Evolutionary conservation across 2,888 invertebrate species (phyloP), one percentile per base, ranked within the genome.

Genomic region (Cheilosia urbana): DNA sequence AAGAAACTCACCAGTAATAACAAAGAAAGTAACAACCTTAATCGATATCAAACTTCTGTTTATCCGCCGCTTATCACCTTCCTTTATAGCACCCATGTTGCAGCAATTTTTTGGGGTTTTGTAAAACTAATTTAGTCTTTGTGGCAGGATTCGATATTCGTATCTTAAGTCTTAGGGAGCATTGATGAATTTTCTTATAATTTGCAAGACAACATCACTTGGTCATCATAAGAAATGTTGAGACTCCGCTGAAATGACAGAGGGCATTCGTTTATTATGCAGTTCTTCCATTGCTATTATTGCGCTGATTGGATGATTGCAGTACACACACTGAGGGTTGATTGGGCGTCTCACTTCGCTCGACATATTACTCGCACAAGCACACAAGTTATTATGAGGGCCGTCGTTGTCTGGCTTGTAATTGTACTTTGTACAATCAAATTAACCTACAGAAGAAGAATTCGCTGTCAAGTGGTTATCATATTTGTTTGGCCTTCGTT

Each of bases 11-110:
- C 96, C 96, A 90, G 96, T 96, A 88, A 96, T 96, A 90, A 96
- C 96, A 89, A 96, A 94, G 93, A 97, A 97, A 66, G 96, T 94
- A 58, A 97, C 95, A 91, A 96, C 94, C 94, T 97, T 96, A 84
- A 97, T 93, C 82, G 96, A 95, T 88, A 96, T 94, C 88, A 97
- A 93, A 92, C 95, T 96, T 89, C 93, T 93, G 91, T 96, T 96
- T 89, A 95, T 92, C 81, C 93, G 90, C 88, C 93, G 93, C 89
- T 92, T 93, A 81, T 85, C 88, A 57, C 82, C 85, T 62, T 81
- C 71, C 57, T 88, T 88, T 87, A 88, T 88, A 72, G 90, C 91
- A 81, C 91, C 91, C 92, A 92, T 92, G 78, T 77, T 30, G 40
- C 49, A 66, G 40, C 42, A 71, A 13, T 24, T 37, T 53, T 24